Evolutionary conservation across 2,888 invertebrate species (phyloP).

Genomic region (Drepanosiphum platanoidis): DNA sequence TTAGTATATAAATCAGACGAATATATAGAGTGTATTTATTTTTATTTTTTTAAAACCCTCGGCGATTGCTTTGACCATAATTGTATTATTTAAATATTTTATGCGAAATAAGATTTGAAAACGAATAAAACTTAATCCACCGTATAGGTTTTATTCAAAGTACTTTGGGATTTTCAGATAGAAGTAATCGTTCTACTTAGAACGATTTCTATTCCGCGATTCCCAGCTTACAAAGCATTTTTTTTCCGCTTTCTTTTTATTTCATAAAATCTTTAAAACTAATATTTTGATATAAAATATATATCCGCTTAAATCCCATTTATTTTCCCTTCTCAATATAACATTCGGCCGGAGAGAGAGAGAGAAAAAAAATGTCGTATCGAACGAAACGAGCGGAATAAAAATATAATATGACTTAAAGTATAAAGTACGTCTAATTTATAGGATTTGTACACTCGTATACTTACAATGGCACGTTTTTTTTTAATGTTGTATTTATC

Average conservation of each 20-base stretch:
- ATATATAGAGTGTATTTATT: not conserved
- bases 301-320: not conserved
- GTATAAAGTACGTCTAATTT: not conserved
- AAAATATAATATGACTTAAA: not conserved
- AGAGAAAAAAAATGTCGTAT: not conserved
- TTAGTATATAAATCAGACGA: not conserved
- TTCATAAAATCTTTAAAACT: conserved; percentile 2
- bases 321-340: not conserved
- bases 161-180: not conserved
- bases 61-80: not conserved
- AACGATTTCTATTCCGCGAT: not conserved
- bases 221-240: not conserved
- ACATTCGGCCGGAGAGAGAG: not conserved
- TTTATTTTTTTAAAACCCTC: not conserved
- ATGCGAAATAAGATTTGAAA: not conserved
- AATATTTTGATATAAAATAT: conserved; percentile 2
- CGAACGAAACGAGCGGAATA: not conserved
- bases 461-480: not conserved
- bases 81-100: not conserved
- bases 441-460: not conserved
- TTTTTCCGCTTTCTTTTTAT: conserved; percentile 1
- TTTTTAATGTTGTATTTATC: not conserved
- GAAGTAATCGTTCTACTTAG: conserved; percentile 10
- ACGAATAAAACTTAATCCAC: not conserved
- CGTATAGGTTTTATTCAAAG: not conserved